Evolutionary conservation across 2,797 vertebrate genomes (phyloP).

Genomic region (Hylomyscus alleni): DNA sequence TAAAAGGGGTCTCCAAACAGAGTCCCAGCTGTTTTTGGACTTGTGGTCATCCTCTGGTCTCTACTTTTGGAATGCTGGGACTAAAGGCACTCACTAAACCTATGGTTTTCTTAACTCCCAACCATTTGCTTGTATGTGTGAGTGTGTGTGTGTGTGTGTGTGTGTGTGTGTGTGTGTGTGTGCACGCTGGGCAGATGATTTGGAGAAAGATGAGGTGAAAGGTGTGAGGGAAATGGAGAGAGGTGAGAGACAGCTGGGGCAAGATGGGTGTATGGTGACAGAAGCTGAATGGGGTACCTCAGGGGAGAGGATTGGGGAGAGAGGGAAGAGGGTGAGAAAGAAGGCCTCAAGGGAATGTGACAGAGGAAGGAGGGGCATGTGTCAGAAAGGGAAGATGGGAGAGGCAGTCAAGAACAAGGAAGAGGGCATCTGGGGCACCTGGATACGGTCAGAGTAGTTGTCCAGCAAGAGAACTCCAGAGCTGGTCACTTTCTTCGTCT

Average conservation of each 20-base stretch:
- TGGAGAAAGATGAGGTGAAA: too few relatives aligned
- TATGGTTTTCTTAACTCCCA: not conserved
- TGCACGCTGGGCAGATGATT: not conserved
- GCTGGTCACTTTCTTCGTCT: conserved; percentile 98
- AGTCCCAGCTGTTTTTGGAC: not conserved
- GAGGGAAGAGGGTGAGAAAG: too few relatives aligned
- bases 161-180: not conserved
- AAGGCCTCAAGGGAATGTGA: not conserved
- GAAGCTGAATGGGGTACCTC: not conserved
- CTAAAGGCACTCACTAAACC: not conserved
- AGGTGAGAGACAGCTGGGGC: not conserved
- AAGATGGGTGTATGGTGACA: too few relatives aligned
- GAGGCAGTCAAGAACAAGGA: not conserved
- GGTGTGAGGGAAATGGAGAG: not conserved
- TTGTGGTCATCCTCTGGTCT: not conserved
- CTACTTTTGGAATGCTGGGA: not conserved
- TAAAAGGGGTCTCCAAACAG: not conserved
- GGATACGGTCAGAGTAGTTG: conserved; percentile 97
- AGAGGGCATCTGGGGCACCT: conserved; percentile 87
- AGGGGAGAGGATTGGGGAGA: not conserved
- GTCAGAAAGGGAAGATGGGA: not conserved
- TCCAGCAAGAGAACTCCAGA: conserved; percentile 96
- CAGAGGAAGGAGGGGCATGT: too few relatives aligned
- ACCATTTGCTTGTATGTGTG: not conserved
- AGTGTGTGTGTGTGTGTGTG: not conserved